Percentiles rank a stretch among this genome's conserved stretches.
These are phyloP conservation scores for Sebastes steindachneri DNA, from an alignment of 2,797 vertebrate genomes.

Conservation along the genomic window DNA sequence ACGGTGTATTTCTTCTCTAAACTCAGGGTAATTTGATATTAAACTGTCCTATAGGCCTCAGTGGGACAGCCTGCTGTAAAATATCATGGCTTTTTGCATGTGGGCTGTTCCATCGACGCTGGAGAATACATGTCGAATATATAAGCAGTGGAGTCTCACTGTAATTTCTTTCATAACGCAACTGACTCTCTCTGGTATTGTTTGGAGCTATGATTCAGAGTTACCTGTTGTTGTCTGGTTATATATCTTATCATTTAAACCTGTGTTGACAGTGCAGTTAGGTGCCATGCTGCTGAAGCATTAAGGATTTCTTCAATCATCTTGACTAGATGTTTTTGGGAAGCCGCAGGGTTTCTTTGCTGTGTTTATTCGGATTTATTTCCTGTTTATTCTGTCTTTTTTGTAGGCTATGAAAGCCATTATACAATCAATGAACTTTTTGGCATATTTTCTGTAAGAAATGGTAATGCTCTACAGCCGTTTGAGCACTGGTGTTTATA, in stretches of 20 bases:
- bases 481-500: conserved; percentile 4
- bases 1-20: conserved; percentile 16
- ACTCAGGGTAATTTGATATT: conserved; percentile 32
- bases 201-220: background rate
- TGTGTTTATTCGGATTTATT: conserved; percentile 6
- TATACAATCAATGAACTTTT: background rate
- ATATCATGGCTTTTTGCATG: conserved; percentile 1
- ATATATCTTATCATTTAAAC: conserved; percentile 41
- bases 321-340: background rate
- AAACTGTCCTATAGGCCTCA: conserved; percentile 3
- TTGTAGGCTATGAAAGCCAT: background rate
- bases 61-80: background rate
- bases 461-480: background rate
- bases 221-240: conserved; percentile 22
- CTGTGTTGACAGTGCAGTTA: conserved; percentile 36
- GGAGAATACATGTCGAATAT: conserved; percentile 15
- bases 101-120: conserved; percentile 4
- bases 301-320: conserved; percentile 53
- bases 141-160: background rate
- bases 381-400: conserved; percentile 3
- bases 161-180: conserved; percentile 9
- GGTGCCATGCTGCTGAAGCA: conserved; percentile 37
- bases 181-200: background rate
- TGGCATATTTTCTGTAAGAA: background rate
- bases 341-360: conserved; percentile 11